These are phyloP conservation scores for Spondyliosoma cantharus DNA, from an alignment of 2,797 vertebrate genomes.

Conservation along the genomic window DNA sequence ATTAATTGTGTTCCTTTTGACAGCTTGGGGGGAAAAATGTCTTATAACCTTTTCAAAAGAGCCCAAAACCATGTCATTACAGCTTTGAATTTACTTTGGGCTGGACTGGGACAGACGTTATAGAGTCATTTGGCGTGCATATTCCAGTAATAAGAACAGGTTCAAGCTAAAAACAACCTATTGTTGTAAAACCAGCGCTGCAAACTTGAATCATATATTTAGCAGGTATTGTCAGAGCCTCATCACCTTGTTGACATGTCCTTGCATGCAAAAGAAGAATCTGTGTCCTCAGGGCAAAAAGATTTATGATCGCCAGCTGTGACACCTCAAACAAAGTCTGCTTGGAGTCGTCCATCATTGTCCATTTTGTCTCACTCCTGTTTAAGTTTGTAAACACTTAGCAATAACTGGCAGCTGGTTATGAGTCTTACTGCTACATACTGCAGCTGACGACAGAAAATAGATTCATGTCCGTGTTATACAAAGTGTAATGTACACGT, in stretches of 20 bases:
- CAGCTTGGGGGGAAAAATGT: no score
- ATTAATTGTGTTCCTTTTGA: no score
- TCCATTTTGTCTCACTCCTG: constrained; percentile 15
- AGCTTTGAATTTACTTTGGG: no score
- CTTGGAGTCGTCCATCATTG: constrained; percentile 31
- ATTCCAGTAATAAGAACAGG: no score
- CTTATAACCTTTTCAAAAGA: no score
- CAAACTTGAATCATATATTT: background rate
- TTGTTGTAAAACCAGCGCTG: background rate
- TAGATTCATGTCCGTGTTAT: background rate
- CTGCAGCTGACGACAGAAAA: background rate
- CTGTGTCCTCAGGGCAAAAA: constrained; percentile 35
- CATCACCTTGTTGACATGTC: constrained; percentile 28
- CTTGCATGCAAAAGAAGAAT: constrained; percentile 50
- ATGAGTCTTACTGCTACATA: background rate
- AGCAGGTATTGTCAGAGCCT: background rate
- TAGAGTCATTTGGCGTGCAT: no score
- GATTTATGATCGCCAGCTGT: constrained; percentile 60
- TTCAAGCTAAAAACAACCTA: no score
- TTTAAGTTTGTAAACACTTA: constrained; percentile 5
- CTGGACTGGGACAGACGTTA: no score
- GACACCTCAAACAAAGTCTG: constrained; percentile 36
- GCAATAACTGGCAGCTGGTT: constrained; percentile 16
- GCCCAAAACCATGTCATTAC: no score
- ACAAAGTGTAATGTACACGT: background rate